Evolutionary conservation across 2,113 vertebrate genomes (phyloP).

Genomic region (Heliornis fulica): DNA sequence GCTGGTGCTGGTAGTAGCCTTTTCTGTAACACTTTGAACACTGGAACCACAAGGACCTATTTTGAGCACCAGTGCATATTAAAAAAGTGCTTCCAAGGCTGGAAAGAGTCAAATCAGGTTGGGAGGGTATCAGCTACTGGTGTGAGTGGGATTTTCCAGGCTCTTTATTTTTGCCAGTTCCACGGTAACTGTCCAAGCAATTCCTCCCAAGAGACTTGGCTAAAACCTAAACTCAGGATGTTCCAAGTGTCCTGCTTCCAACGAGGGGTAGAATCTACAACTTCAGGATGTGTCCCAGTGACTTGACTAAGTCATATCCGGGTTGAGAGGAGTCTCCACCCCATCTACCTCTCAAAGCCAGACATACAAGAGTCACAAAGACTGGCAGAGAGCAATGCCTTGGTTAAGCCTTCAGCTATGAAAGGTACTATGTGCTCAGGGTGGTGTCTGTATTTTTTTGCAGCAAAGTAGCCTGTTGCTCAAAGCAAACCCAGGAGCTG

Average conservation of each 20-base stretch:
- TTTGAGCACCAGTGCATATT: background rate
- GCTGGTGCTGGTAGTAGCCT: background rate
- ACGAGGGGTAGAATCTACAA: background rate
- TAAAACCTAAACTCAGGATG: background rate
- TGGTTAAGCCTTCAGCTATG: background rate
- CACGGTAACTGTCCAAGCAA: background rate
- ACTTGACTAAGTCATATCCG: background rate
- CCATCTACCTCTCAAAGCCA: background rate
- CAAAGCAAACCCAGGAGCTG: background rate
- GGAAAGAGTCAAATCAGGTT: background rate
- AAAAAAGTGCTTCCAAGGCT: background rate
- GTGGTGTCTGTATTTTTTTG: background rate
- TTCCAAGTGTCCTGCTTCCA: background rate
- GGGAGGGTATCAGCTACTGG: background rate
- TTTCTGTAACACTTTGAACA: background rate
- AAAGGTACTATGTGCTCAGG: background rate
- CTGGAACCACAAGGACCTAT: background rate
- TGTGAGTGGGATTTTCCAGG: conserved; percentile 11
- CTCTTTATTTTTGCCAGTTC: background rate
- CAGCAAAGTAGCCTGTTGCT: background rate
- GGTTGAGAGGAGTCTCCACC: background rate
- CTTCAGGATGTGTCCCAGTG: background rate
- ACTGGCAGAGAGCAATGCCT: background rate
- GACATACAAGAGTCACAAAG: background rate
- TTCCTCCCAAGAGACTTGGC: background rate